A percentile compares a stretch with the other conserved stretches of the same genome.
phyloP scores from a whole-genome alignment of 2,888 invertebrate species.

The Stictocephala bisonia region DNA sequence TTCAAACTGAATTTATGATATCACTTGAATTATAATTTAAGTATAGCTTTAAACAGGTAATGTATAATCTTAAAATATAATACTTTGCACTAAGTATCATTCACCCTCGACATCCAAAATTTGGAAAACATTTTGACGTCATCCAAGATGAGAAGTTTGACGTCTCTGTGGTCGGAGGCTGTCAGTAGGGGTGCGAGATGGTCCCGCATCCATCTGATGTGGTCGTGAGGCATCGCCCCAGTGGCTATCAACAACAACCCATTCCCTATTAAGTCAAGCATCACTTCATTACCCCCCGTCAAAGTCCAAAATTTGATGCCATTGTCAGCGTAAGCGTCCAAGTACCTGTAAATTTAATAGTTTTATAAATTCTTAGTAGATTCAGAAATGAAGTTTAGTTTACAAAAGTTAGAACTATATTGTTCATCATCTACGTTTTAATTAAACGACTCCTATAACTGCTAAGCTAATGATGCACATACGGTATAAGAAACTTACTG shows the following conservation, averaged over 20 bases:
- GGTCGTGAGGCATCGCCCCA: conserved; percentile 57
- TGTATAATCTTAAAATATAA: too few species aligned
- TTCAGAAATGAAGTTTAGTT: neutral
- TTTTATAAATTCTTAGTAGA: conserved; percentile 60
- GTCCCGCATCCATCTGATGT: conserved; percentile 74
- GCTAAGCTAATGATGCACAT: too few species aligned
- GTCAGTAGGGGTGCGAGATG: conserved; percentile 81
- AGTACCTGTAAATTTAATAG: conserved; percentile 70
- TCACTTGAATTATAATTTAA: too few species aligned
- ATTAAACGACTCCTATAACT: too few species aligned
- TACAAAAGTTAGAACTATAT: too few species aligned
- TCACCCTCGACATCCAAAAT: conserved; percentile 73
- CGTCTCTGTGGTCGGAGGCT: conserved; percentile 68
- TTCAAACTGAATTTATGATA: too few species aligned
- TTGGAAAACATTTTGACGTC: conserved; percentile 77
- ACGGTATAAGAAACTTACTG: too few species aligned
- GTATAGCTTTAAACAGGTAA: neutral
- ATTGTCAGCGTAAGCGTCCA: conserved; percentile 78
- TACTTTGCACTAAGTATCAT: too few species aligned
- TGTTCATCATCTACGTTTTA: too few species aligned
- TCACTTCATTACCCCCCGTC: conserved; percentile 91
- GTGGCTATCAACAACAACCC: conserved; percentile 41
- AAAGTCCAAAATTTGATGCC: conserved; percentile 84
- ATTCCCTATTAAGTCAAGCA: neutral
- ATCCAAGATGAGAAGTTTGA: conserved; percentile 80